These are phyloP conservation scores for Myiothlypis chrysogaster DNA, from an alignment of 2,797 vertebrate genomes.

Conservation along the genomic window DNA sequence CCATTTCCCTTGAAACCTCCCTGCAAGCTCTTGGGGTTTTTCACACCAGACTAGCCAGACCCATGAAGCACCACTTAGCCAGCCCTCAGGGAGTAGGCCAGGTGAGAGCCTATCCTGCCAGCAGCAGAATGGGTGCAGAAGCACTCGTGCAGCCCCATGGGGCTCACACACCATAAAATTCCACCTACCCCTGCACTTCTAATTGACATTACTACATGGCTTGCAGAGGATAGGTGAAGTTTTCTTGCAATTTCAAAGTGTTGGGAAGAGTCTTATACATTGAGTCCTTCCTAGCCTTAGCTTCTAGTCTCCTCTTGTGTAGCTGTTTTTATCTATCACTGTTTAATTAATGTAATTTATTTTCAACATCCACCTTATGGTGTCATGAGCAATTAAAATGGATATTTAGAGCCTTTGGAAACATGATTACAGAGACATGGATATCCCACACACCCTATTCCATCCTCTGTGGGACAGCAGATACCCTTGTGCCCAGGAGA, in stretches of 20 bases:
- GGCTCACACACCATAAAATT: not conserved
- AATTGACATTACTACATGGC: not conserved
- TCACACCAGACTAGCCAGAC: not conserved
- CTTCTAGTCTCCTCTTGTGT: not conserved
- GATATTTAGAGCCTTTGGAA: not conserved
- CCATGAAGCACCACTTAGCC: rapidly evolving
- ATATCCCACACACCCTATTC: not conserved
- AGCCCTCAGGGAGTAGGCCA: not conserved
- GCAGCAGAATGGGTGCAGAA: not conserved
- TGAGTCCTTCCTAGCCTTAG: not conserved
- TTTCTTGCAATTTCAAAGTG: not conserved
- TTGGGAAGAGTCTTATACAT: not conserved
- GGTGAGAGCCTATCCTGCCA: not conserved
- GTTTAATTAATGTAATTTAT: not conserved
- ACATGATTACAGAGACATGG: not conserved
- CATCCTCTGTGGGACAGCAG: not conserved
- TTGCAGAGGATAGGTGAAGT: not conserved
- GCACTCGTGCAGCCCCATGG: rapidly evolving
- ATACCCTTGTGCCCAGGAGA: not conserved
- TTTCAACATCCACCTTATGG: not conserved
- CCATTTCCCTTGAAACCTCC: not conserved
- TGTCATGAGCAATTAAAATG: not conserved
- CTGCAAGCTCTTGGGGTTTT: not conserved
- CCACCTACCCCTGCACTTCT: rapidly evolving
- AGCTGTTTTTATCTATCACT: not conserved